Evolutionary conservation across 2,888 invertebrate species (phyloP).

Genomic region (Acanthoscelides obtectus): DNA sequence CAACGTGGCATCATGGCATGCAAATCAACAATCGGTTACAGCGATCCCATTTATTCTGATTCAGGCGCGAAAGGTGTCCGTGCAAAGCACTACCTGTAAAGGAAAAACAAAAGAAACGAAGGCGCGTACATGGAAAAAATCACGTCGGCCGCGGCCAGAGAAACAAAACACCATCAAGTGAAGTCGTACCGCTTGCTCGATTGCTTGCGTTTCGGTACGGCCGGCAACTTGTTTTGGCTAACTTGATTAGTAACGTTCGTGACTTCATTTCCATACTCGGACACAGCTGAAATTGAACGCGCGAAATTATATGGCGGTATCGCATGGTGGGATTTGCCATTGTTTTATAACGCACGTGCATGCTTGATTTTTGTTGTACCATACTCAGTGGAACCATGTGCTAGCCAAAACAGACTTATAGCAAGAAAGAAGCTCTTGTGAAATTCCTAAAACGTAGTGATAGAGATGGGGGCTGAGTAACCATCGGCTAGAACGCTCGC

Average conservation of each 20-base stretch:
- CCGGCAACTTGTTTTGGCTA: slow-evolving; percentile 1
- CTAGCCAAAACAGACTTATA: too few relatives aligned
- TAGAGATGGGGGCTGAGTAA: too few relatives aligned
- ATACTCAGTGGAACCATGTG: too few relatives aligned
- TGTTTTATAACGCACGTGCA: not conserved
- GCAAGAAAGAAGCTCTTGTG: too few relatives aligned
- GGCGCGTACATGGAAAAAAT: not conserved
- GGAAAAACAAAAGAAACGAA: not conserved
- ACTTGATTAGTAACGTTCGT: slow-evolving; percentile 8
- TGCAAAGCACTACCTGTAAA: not conserved
- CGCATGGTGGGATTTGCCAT: too few relatives aligned
- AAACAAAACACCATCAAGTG: not conserved
- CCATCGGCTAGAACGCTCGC: too few relatives aligned
- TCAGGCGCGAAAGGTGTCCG: not conserved
- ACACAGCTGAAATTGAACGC: not conserved
- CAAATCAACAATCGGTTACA: not conserved
- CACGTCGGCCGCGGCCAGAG: not conserved
- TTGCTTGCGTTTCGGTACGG: not conserved
- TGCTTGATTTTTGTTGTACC: not conserved
- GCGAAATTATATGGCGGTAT: not conserved
- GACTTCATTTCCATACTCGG: slow-evolving; percentile 4
- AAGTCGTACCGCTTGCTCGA: not conserved
- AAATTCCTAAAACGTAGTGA: too few relatives aligned
- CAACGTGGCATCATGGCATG: not conserved
- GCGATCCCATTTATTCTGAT: not conserved